phyloP scores from a whole-genome alignment of 2,113 vertebrate genomes.

The Elephas maximus region DNA sequence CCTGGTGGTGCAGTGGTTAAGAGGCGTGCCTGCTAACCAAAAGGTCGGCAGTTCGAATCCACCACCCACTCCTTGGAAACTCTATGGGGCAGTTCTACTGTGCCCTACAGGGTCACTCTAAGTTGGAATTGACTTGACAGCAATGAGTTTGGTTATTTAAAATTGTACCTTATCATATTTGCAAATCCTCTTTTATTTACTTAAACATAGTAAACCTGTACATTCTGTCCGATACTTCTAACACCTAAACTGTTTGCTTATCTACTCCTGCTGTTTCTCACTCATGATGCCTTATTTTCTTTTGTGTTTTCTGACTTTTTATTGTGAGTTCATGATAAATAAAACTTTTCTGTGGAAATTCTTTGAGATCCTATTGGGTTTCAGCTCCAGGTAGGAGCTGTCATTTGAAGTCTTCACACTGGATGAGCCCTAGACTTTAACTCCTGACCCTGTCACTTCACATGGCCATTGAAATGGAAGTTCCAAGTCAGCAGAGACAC shows the following conservation, averaged over 20 bases:
- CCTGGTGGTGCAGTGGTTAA: no score
- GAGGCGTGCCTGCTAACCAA: no score
- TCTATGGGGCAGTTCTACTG: no score
- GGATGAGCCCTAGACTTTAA: no score
- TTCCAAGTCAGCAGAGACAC: background rate
- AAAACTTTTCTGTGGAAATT: background rate
- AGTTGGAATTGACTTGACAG: no score
- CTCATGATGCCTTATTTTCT: background rate
- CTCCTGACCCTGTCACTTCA: background rate
- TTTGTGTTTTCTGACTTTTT: background rate
- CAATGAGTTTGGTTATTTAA: background rate
- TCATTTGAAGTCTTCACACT: background rate
- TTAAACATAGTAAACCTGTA: background rate
- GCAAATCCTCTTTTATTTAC: background rate
- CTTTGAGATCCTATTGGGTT: background rate
- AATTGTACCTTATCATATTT: background rate
- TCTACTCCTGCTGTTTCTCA: background rate
- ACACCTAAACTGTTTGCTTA: background rate
- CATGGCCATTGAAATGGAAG: background rate
- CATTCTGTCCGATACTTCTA: background rate
- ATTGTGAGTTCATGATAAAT: background rate
- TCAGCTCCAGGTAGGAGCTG: background rate
- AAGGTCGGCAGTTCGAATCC: no score
- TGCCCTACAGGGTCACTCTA: no score
- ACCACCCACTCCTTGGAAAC: no score